Evolutionary conservation across 2,113 vertebrate genomes (phyloP), one percentile per base, ranked within the genome.

Genomic region (Dunckerocampus dactyliophorus): DNA sequence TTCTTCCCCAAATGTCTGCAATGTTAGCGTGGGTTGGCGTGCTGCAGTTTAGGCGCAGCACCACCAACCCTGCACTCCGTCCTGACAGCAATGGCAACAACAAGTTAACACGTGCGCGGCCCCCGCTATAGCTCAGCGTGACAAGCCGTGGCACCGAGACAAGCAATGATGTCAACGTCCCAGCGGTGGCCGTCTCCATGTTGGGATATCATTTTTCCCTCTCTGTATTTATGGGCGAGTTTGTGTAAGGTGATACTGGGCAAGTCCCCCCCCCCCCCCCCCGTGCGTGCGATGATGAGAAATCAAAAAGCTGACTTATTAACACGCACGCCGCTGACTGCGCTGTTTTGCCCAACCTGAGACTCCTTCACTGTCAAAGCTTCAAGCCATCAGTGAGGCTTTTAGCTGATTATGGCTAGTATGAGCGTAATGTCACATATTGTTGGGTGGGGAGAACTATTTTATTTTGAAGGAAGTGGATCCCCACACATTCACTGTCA

Each of bases 81-180:
- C 71, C 58, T n/a, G 45, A 68, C 72, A 75, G 74, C 11, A 20
- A 77, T 57, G 37, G 37, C 69, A 67, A 76, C 67, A 72, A 79
- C 76, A 60, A 65, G 63, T 82, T 79, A 71, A 82, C 77, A 82
- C 84, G 71, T 71, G 58, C 69, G 70, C 65, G 9, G n/a, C 28
- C 70, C 68, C 9, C 55, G 60, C 70, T 45, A 69, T 60, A 5
- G 31, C 65, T 8, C 59, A 61, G 63, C 53, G 60, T 31, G 71
- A 74, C 63, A 72, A 69, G 71, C 67, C 53, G 13, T 80, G 77
- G 72, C 80, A 76, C 65, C 0, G 55, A 48, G 64, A 83, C 67
- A 81, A 76, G 76, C 82, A 82, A 68, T 81, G 72, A 82, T 71
- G 71, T 58, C 67, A 84, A 55, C 59, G 15, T 57, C 47, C 31